These are phyloP conservation scores for Leucopsar rothschildi DNA, from an alignment of 2,113 vertebrate genomes.

Conservation along the genomic window DNA sequence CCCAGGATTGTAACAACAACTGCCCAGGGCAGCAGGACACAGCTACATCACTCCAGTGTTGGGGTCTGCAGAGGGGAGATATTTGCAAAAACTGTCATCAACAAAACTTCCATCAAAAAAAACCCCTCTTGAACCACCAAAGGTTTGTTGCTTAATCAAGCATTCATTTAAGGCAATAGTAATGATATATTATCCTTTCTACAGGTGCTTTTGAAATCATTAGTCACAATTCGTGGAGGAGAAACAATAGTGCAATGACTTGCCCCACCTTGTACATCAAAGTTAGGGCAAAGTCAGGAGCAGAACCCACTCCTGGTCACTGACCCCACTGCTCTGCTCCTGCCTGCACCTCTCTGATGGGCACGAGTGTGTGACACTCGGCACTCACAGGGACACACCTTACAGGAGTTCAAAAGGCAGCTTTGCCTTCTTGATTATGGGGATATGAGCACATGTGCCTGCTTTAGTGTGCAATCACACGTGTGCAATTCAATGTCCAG, in stretches of 20 bases:
- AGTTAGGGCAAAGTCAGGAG: not conserved
- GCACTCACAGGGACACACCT: not conserved
- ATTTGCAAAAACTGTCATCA: not conserved
- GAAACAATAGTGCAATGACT: not conserved
- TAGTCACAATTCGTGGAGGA: not conserved
- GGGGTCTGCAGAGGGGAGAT: not conserved
- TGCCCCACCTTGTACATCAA: not conserved
- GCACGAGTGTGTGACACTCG: accelerated
- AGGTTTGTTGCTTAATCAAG: not conserved
- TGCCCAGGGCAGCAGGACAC: not conserved
- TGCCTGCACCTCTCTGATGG: not conserved
- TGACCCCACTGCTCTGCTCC: not conserved
- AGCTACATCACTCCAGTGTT: accelerated
- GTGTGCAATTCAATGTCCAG: accelerated
- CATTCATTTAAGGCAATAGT: not conserved
- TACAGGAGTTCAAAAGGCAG: not conserved
- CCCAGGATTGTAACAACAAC: not conserved
- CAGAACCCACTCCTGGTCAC: not conserved
- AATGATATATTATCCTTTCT: not conserved
- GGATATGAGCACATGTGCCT: accelerated
- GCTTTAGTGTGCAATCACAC: not conserved
- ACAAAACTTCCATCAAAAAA: not conserved
- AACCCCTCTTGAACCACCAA: not conserved
- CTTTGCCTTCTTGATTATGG: not conserved
- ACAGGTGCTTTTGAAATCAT: not conserved